A percentile compares a stretch with the other conserved stretches of the same genome.
These are phyloP conservation scores for Ichneumoninae sp. DNA, from an alignment of 2,888 invertebrate genomes.

Conservation along the genomic window DNA sequence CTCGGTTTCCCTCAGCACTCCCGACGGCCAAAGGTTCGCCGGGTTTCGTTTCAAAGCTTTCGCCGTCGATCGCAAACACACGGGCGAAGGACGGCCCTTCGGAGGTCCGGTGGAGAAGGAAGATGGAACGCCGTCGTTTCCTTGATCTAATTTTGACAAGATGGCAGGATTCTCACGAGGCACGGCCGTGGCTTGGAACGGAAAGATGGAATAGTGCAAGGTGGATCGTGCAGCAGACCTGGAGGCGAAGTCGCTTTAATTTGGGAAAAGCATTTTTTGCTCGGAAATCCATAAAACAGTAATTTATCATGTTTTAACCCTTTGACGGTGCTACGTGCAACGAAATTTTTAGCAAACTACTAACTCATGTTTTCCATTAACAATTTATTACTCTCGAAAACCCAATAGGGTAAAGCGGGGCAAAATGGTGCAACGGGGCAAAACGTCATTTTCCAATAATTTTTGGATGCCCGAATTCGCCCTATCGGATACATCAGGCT, in stretches of 20 bases:
- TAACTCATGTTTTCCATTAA: no score
- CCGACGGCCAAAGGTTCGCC: conserved; percentile 25
- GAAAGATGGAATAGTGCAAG: neutral
- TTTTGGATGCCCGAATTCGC: no score
- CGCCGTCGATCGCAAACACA: neutral
- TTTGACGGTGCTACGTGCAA: neutral
- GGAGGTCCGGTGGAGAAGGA: neutral
- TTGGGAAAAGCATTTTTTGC: neutral
- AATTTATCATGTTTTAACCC: neutral
- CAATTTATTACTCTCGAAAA: no score
- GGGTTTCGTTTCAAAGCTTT: conserved; percentile 40
- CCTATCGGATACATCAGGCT: no score
- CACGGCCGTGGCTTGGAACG: no score
- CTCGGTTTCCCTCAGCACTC: conserved; percentile 27
- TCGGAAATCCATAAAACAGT: neutral
- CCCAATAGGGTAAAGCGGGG: no score
- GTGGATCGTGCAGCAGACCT: neutral
- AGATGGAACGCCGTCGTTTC: conserved; percentile 15
- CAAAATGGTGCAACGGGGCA: no score
- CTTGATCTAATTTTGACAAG: conserved; percentile 25
- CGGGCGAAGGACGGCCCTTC: neutral
- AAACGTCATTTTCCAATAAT: no score
- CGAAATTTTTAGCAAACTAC: no score
- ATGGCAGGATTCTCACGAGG: conserved; percentile 1
- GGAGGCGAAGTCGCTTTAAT: neutral